Conservation (phyloP, 2,113 vertebrate species). For the Gavia stellata region DNA sequence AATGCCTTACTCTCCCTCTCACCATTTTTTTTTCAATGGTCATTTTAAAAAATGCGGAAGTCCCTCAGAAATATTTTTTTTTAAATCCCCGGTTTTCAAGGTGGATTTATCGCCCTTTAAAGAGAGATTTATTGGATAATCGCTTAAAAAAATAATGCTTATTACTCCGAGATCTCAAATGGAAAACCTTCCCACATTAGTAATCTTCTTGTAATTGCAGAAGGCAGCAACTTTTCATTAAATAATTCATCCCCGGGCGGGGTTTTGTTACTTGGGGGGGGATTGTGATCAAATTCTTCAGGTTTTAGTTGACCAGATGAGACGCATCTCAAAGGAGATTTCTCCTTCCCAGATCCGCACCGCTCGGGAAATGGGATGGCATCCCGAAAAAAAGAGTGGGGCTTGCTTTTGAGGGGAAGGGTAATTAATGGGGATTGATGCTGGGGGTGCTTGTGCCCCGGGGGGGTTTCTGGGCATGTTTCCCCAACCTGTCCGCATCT, state of each 20-base stretch:
- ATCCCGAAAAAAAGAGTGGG: accelerated
- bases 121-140: conserved; percentile 55
- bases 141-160: conserved; percentile 20
- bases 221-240: conserved; percentile 20
- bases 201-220: not conserved
- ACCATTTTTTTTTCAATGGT: not conserved
- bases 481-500: not conserved
- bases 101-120: conserved; percentile 58
- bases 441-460: not conserved
- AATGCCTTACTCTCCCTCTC: not conserved
- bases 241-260: not conserved
- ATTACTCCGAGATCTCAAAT: not conserved
- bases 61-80: not conserved
- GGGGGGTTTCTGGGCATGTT: not conserved
- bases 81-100: conserved; percentile 11
- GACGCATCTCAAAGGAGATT: not conserved
- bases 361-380: not conserved
- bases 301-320: not conserved
- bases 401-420: not conserved
- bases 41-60: not conserved
- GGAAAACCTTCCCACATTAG: conserved; percentile 11
- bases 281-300: not conserved
- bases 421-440: not conserved
- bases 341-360: accelerated
- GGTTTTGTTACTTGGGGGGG: not conserved